A percentile compares a stretch with the other conserved stretches of the same genome.
These are phyloP conservation scores for Taenaris catops DNA, from an alignment of 2,888 invertebrate species.

Conservation along the genomic window DNA sequence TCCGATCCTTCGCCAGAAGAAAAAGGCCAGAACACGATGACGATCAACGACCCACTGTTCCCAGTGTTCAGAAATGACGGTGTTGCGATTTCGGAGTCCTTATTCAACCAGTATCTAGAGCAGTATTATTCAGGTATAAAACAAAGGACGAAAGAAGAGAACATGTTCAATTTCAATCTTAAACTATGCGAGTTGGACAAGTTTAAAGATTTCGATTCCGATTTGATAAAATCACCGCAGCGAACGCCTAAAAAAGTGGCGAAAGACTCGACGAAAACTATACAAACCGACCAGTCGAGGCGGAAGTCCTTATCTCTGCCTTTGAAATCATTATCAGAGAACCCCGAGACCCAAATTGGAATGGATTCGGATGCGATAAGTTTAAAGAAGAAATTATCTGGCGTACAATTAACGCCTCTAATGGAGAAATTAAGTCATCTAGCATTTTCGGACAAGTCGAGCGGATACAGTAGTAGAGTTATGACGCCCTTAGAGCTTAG, in stretches of 20 bases:
- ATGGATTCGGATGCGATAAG: constrained; percentile 53
- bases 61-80: constrained; percentile 89
- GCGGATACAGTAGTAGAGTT: constrained; percentile 84
- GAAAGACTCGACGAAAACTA: constrained; percentile 48
- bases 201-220: constrained; percentile 73
- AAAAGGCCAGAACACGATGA: constrained; percentile 79
- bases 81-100: constrained; percentile 84
- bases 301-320: constrained; percentile 84
- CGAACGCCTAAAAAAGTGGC: constrained; percentile 60
- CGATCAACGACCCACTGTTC: constrained; percentile 89
- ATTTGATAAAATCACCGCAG: constrained; percentile 59
- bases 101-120: constrained; percentile 85
- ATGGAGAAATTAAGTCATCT: constrained; percentile 90
- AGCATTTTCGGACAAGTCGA: constrained; percentile 84
- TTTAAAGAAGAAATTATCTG: constrained; percentile 78
- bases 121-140: constrained; percentile 81
- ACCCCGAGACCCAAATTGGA: constrained; percentile 50
- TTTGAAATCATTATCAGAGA: constrained; percentile 82
- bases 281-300: constrained; percentile 56
- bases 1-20: constrained; percentile 47
- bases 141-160: constrained; percentile 64
- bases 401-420: constrained; percentile 87
- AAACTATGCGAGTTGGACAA: constrained; percentile 59
- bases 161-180: constrained; percentile 59
- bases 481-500: constrained; percentile 80